Evolutionary conservation across 2,888 invertebrate species (phyloP).

Genomic region (Thera obeliscata): DNA sequence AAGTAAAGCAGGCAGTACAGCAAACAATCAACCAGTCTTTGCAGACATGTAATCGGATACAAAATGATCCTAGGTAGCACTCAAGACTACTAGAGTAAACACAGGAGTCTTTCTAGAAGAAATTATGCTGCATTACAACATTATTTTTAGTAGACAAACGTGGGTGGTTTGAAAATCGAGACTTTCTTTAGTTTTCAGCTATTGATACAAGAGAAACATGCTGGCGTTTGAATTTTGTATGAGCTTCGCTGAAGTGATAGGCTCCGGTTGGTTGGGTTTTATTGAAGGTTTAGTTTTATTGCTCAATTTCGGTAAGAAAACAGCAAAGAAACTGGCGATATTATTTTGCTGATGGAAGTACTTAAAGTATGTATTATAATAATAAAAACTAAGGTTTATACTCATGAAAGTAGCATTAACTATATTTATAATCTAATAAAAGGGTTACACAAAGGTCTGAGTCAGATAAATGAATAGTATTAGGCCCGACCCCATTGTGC

Average conservation of each 20-base stretch:
- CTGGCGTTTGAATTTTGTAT: conserved; percentile 48
- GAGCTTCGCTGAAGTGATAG: conserved; percentile 39
- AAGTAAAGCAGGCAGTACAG: conserved; percentile 56
- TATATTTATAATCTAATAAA: conserved; percentile 15
- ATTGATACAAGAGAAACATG: conserved; percentile 44
- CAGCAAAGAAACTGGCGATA: not conserved
- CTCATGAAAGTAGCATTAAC: not conserved
- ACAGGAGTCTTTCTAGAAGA: conserved; percentile 59
- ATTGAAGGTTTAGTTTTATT: conserved; percentile 30
- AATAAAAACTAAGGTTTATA: not conserved
- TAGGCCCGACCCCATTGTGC: conserved; percentile 54
- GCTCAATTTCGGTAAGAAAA: conserved; percentile 26
- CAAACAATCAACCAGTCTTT: conserved; percentile 70
- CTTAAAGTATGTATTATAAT: not conserved
- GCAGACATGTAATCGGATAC: conserved; percentile 74
- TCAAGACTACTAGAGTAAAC: conserved; percentile 57
- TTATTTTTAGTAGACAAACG: conserved; percentile 54
- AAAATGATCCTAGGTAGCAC: conserved; percentile 63
- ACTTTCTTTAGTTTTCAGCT: conserved; percentile 41
- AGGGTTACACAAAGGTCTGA: conserved; percentile 16
- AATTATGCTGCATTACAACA: conserved; percentile 64
- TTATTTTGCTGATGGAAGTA: not conserved
- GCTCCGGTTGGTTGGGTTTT: conserved; percentile 35
- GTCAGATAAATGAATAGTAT: conserved; percentile 54
- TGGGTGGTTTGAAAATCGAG: conserved; percentile 46